A percentile compares a stretch with the other conserved stretches of the same genome.
These are phyloP conservation scores for Scopus umbretta DNA, from an alignment of 2,113 vertebrate species.

Conservation along the genomic window DNA sequence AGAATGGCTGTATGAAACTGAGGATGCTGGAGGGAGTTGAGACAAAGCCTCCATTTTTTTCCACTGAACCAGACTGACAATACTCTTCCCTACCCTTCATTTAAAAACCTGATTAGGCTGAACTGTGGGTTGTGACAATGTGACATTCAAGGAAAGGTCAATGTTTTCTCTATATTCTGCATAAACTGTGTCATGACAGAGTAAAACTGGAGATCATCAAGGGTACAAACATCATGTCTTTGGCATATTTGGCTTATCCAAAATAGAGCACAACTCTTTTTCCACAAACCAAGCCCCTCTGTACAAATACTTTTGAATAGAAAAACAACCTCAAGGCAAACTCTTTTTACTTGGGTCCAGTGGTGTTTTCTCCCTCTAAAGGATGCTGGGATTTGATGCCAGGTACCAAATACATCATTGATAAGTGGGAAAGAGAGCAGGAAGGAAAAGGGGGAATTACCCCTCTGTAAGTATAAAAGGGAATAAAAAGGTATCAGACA, in stretches of 20 bases:
- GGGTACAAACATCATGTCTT: background rate
- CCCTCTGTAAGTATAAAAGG: background rate
- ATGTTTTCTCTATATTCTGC: background rate
- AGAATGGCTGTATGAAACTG: background rate
- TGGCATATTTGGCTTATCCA: background rate
- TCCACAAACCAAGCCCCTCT: fast-evolving
- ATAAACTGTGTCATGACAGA: background rate
- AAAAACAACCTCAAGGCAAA: background rate
- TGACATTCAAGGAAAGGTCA: background rate
- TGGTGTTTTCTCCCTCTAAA: background rate
- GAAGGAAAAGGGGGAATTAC: background rate
- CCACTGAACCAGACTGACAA: background rate
- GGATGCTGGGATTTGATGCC: background rate
- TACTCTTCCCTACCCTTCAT: background rate
- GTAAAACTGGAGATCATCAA: background rate
- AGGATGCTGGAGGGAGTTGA: background rate
- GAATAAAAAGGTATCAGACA: background rate
- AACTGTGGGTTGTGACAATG: background rate
- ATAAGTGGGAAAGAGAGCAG: background rate
- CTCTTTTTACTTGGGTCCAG: background rate
- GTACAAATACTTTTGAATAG: background rate
- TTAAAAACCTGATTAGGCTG: background rate
- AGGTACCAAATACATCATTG: background rate
- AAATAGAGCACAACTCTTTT: background rate
- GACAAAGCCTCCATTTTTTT: background rate